Evolutionary conservation across 2,888 invertebrate species (phyloP).

Genomic region (Yponomeuta sedellus): DNA sequence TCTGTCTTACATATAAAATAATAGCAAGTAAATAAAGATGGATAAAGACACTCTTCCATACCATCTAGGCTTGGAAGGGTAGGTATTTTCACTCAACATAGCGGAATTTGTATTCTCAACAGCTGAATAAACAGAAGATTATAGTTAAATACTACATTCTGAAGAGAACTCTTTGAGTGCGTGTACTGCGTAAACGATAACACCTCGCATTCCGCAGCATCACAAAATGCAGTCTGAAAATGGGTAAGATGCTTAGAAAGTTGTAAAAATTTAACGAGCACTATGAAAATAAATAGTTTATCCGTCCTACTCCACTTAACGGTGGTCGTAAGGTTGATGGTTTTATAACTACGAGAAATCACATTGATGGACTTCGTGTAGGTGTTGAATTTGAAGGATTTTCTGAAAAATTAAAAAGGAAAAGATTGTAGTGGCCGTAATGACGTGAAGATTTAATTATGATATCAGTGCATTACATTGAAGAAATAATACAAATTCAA

Average conservation of each 20-base stretch:
- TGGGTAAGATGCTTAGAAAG: conserved; percentile 62
- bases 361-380: background rate
- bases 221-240: conserved; percentile 37
- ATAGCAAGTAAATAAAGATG: too few species aligned
- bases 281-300: conserved; percentile 67
- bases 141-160: background rate
- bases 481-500: too few species aligned
- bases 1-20: too few species aligned
- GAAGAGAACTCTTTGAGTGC: background rate
- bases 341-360: background rate
- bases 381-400: background rate
- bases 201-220: conserved; percentile 12
- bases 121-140: too few species aligned
- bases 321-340: background rate
- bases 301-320: conserved; percentile 51
- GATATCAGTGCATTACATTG: too few species aligned
- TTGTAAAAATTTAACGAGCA: conserved; percentile 62
- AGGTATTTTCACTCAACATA: too few species aligned
- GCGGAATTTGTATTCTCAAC: too few species aligned
- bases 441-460: too few species aligned
- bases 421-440: too few species aligned
- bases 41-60: too few species aligned
- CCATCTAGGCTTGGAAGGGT: too few species aligned
- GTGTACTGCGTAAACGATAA: background rate
- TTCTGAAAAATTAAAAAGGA: too few species aligned